A percentile compares a stretch with the other conserved stretches of the same genome.
These are phyloP conservation scores for Sycobia sp. DNA, from an alignment of 1,140 invertebrate species.

Conservation along the genomic window DNA sequence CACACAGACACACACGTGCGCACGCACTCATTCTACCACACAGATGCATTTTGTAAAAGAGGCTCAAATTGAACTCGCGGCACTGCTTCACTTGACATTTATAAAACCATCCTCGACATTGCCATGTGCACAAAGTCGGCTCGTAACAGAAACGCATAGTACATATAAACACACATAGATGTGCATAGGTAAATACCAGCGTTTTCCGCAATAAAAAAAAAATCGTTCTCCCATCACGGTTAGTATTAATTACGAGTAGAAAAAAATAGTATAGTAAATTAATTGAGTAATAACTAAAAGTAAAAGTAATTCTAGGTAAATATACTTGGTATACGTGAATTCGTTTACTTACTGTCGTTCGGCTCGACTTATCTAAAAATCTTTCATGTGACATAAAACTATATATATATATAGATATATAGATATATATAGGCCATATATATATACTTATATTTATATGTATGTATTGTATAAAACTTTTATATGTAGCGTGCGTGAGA, in stretches of 20 bases:
- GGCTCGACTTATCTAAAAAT: conserved; percentile 55
- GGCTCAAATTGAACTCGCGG: background rate
- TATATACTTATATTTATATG: conserved; percentile 9
- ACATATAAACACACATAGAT: conserved; percentile 30
- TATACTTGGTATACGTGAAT: conserved; percentile 58
- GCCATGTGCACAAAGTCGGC: conserved; percentile 25
- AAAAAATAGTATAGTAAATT: conserved; percentile 22
- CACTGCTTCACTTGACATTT: conserved; percentile 14
- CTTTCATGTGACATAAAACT: conserved; percentile 54
- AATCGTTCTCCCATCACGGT: conserved; percentile 44
- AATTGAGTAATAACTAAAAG: conserved; percentile 40
- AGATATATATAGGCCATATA: background rate
- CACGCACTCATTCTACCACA: too few relatives aligned
- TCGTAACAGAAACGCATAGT: conserved; percentile 26
- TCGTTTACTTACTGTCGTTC: conserved; percentile 59
- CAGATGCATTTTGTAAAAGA: too few relatives aligned
- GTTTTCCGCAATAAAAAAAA: conserved; percentile 26
- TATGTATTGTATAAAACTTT: conserved; percentile 14
- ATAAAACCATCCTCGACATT: conserved; percentile 2
- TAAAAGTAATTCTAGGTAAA: conserved; percentile 44
- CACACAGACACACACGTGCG: too few relatives aligned
- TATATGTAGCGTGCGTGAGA: conserved; percentile 46
- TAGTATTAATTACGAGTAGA: conserved; percentile 46
- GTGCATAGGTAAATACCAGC: conserved; percentile 36
- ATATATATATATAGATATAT: conserved; percentile 17